A percentile compares a stretch with the other conserved stretches of the same genome.
Evolutionary conservation across 2,797 vertebrate species (phyloP).

Genomic region (Leuciscus waleckii): DNA sequence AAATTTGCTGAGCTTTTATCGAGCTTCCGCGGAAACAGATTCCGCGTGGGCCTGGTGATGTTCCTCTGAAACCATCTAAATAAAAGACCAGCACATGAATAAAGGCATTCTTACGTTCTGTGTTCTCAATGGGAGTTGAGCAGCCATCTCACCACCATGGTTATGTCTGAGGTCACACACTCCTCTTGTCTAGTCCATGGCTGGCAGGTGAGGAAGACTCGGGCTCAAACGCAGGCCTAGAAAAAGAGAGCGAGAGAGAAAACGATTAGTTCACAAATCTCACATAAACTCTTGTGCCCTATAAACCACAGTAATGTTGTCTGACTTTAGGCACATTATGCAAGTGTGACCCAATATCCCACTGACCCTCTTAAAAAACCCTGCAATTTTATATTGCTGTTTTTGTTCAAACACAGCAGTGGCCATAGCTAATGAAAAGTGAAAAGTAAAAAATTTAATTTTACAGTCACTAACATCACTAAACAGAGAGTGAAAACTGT

Average conservation of each 20-base stretch:
- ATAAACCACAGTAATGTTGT: constrained; percentile 33
- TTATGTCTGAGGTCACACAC: constrained; percentile 59
- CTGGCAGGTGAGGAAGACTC: constrained; percentile 32
- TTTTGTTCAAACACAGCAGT: constrained; percentile 28
- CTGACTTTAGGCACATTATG: constrained; percentile 39
- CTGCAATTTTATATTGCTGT: not conserved
- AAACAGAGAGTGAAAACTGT: not conserved
- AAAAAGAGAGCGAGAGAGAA: constrained; percentile 25
- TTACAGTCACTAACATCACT: no score
- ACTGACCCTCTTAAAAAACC: constrained; percentile 52
- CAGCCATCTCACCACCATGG: constrained; percentile 73
- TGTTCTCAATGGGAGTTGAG: constrained; percentile 72
- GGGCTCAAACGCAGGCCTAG: constrained; percentile 36
- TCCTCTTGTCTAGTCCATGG: constrained; percentile 57
- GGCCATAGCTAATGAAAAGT: not conserved
- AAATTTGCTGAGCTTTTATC: not conserved
- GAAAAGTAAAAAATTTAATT: no score
- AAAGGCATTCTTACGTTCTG: constrained; percentile 72
- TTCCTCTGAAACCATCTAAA: constrained; percentile 42
- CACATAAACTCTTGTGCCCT: constrained; percentile 16
- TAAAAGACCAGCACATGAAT: not conserved
- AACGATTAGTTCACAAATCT: constrained; percentile 20
- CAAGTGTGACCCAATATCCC: constrained; percentile 47
- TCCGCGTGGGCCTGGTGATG: constrained; percentile 40
- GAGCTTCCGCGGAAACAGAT: not conserved